Evolutionary conservation across 2,888 invertebrate species (phyloP).

Genomic region (Eulithis testata): DNA sequence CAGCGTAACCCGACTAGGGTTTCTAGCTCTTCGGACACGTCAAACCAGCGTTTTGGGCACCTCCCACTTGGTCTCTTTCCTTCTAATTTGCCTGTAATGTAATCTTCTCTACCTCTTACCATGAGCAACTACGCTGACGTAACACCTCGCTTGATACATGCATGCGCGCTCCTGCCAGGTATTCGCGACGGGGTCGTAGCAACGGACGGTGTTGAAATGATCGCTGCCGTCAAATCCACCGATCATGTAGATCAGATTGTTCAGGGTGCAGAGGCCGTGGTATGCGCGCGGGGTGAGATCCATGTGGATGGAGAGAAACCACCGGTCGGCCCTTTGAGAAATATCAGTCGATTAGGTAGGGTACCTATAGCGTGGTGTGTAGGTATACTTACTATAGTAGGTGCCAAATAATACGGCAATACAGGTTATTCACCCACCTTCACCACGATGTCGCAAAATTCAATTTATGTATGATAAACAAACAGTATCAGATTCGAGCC

Average conservation of each 20-base stretch:
- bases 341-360: not conserved
- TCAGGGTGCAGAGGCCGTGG: constrained; percentile 90
- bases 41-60: no score
- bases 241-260: constrained; percentile 90
- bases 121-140: constrained; percentile 90
- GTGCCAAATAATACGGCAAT: no score
- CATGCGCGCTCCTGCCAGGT: constrained; percentile 91
- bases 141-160: constrained; percentile 92
- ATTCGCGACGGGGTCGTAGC: constrained; percentile 91
- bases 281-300: constrained; percentile 90
- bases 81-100: no score
- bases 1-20: no score
- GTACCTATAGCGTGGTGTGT: no score
- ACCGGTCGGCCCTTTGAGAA: constrained; percentile 86
- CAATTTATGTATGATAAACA: no score
- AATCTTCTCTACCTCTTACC: constrained; percentile 59
- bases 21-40: no score
- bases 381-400: no score
- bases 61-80: no score
- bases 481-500: no score
- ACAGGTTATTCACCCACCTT: no score
- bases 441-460: no score
- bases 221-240: constrained; percentile 93
- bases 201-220: constrained; percentile 91
- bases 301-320: constrained; percentile 89